A percentile compares a stretch with the other conserved stretches of the same genome.
Evolutionary conservation across 37 sponge, comb jelly and placozoan species (phyloP).

Genomic region (Lycopodina hypogea): DNA sequence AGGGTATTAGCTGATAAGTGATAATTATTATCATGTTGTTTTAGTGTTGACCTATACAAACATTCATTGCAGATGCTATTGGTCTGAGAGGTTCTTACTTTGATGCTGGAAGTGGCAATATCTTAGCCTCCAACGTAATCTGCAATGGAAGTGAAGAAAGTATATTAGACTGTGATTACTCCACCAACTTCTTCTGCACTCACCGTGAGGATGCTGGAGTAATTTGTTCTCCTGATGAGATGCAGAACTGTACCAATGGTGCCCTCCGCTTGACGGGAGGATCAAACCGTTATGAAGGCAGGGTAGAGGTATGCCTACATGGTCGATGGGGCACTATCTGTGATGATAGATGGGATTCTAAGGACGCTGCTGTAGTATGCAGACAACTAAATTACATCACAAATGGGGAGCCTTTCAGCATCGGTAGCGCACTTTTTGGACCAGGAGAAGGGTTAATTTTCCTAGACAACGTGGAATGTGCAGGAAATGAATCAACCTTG

Average conservation of each 20-base stretch:
- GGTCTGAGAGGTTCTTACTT: slow-evolving; percentile 35
- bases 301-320: slow-evolving; percentile 33
- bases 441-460: slow-evolving; percentile 14
- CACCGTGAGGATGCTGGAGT: slow-evolving; percentile 43
- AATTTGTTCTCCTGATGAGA: slow-evolving; percentile 19
- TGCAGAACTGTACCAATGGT: slow-evolving; percentile 23
- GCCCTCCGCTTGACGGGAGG: slow-evolving; percentile 11
- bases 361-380: slow-evolving; percentile 30
- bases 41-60: too few species aligned
- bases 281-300: slow-evolving; percentile 13
- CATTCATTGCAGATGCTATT: slow-evolving; percentile 3
- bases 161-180: background rate
- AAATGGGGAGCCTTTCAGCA: slow-evolving; percentile 3
- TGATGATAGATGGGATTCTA: slow-evolving; percentile 17
- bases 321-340: slow-evolving; percentile 39
- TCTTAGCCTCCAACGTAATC: background rate
- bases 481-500: slow-evolving; percentile 14
- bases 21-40: too few species aligned
- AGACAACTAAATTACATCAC: slow-evolving; percentile 7
- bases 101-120: slow-evolving; percentile 15
- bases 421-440: background rate
- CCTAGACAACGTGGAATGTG: slow-evolving; percentile 21
- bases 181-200: slow-evolving; percentile 7
- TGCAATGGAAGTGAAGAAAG: slow-evolving; percentile 6
- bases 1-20: too few species aligned